phyloP scores from a whole-genome alignment of 2,888 invertebrate genomes.

The Torymus tubicola region DNA sequence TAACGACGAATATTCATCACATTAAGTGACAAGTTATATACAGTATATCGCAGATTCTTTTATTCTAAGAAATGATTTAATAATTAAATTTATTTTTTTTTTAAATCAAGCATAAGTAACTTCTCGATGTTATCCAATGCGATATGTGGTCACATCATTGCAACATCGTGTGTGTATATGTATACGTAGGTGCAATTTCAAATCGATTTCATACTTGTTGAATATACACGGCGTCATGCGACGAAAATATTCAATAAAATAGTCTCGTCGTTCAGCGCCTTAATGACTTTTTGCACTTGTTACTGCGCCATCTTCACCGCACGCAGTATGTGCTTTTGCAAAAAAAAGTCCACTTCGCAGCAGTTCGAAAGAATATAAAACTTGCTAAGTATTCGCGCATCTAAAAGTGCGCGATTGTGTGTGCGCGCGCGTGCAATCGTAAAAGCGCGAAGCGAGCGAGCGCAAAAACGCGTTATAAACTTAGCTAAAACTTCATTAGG shows the following conservation, averaged over 20 bases:
- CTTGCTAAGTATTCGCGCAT: neutral
- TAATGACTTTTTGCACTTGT: slow-evolving; percentile 14
- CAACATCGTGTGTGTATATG: neutral
- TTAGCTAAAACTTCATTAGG: slow-evolving; percentile 44
- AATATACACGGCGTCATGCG: neutral
- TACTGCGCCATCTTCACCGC: neutral
- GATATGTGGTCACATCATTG: slow-evolving; percentile 14
- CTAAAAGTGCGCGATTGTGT: slow-evolving; percentile 1
- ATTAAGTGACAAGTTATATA: too few species aligned
- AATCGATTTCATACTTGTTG: slow-evolving; percentile 6
- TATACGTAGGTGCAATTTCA: slow-evolving; percentile 4
- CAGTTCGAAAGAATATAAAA: slow-evolving; percentile 13
- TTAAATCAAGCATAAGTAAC: slow-evolving; percentile 5
- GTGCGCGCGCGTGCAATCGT: slow-evolving; percentile 8
- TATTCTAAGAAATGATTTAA: neutral
- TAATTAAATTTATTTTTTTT: slow-evolving; percentile 13
- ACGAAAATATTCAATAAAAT: slow-evolving; percentile 23
- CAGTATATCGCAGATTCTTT: neutral
- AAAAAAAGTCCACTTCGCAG: neutral
- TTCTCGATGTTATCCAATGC: slow-evolving; percentile 12
- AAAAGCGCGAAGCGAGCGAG: slow-evolving; percentile 5
- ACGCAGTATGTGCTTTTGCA: too few species aligned
- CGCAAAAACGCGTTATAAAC: slow-evolving; percentile 34
- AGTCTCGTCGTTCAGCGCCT: neutral
- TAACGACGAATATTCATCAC: too few species aligned